A percentile compares a stretch with the other conserved stretches of the same genome.
phyloP scores from a whole-genome alignment of 2,888 invertebrate genomes.

The Tenthredo livida region DNA sequence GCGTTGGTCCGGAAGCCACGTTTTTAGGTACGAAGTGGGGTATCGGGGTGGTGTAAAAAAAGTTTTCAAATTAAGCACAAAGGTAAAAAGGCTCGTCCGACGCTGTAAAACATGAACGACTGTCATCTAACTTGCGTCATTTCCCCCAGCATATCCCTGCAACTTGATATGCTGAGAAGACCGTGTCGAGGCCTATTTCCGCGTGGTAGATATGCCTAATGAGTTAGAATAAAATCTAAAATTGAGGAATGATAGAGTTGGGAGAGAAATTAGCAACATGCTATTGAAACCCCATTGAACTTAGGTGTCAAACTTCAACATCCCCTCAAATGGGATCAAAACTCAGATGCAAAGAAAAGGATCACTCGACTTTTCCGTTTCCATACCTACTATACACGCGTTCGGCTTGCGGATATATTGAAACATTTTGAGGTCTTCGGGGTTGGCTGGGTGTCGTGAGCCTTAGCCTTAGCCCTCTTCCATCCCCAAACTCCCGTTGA shows the following conservation, averaged over 20 bases:
- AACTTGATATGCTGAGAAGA: not conserved
- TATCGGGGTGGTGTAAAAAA: slow-evolving; percentile 17
- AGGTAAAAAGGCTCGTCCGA: slow-evolving; percentile 38
- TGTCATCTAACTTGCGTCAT: slow-evolving; percentile 55
- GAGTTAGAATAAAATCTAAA: not conserved
- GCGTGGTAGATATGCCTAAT: not conserved
- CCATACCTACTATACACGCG: not conserved
- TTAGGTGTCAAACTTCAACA: not conserved
- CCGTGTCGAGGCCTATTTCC: not conserved
- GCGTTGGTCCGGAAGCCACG: slow-evolving; percentile 27
- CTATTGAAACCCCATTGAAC: not conserved
- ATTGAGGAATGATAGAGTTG: not conserved
- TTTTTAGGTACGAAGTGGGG: not conserved
- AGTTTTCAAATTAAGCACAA: slow-evolving; percentile 54
- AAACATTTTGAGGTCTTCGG: slow-evolving; percentile 52
- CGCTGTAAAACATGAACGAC: slow-evolving; percentile 55
- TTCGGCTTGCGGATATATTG: slow-evolving; percentile 49
- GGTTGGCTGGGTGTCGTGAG: slow-evolving; percentile 35
- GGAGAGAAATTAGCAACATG: not conserved
- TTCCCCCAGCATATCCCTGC: not conserved
- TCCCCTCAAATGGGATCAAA: not conserved
- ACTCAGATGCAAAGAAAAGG: not conserved
- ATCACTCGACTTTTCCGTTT: not conserved
- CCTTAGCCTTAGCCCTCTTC: slow-evolving; percentile 27
- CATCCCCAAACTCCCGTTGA: slow-evolving; percentile 37